A percentile compares a stretch with the other conserved stretches of the same genome.
These are phyloP conservation scores for Gopherus evgoodei DNA, from an alignment of 2,113 vertebrate genomes.

Conservation along the genomic window DNA sequence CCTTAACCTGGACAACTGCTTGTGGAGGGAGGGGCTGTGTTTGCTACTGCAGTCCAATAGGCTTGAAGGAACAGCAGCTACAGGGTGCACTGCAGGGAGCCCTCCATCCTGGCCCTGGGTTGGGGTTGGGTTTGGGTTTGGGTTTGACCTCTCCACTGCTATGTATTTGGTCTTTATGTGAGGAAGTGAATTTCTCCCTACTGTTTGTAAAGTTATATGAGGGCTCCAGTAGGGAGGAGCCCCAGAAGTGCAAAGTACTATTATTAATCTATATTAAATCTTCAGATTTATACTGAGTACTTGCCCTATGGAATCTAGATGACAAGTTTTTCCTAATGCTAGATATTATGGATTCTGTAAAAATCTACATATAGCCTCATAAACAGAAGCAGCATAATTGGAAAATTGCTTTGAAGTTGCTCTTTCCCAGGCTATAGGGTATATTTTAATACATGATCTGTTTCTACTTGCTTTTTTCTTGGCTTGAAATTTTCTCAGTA, in stretches of 20 bases:
- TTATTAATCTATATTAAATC: background rate
- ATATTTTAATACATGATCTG: accelerated
- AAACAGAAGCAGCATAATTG: background rate
- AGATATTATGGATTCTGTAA: background rate
- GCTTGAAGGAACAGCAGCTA: background rate
- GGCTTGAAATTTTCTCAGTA: background rate
- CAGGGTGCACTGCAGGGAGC: background rate
- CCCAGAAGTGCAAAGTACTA: background rate
- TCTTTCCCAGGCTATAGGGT: accelerated
- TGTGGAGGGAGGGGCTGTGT: no score
- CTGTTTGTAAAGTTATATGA: background rate
- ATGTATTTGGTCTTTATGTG: background rate
- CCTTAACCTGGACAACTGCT: no score
- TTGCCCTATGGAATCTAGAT: background rate
- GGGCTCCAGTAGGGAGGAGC: background rate
- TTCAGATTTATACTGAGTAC: no score
- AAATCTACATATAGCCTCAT: background rate
- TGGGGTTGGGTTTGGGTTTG: background rate
- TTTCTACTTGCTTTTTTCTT: background rate
- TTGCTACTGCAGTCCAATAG: no score
- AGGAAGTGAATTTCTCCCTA: background rate
- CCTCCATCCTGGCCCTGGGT: background rate
- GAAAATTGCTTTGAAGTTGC: background rate
- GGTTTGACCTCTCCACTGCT: background rate
- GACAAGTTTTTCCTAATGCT: background rate